These are phyloP conservation scores for Dryobates pubescens DNA, from an alignment of 2,797 vertebrate genomes.

Conservation along the genomic window DNA sequence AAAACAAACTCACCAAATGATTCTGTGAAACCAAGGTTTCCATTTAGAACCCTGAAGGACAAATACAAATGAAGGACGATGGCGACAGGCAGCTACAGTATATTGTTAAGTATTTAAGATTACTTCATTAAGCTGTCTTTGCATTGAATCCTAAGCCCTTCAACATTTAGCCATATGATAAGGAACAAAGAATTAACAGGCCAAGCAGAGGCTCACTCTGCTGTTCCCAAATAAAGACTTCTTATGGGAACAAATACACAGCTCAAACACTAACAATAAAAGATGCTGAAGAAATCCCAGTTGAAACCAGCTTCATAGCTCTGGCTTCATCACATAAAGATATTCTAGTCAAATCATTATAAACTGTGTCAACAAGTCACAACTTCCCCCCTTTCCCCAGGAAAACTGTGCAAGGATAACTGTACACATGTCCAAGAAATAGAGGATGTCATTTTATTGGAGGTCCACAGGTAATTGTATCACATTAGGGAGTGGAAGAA, in stretches of 20 bases:
- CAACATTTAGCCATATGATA: neutral
- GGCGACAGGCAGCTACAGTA: neutral
- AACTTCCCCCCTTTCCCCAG: neutral
- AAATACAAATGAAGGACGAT: neutral
- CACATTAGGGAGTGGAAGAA: conserved; percentile 67
- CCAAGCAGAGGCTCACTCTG: neutral
- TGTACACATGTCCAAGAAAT: conserved; percentile 45
- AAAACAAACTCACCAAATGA: neutral
- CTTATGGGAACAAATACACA: neutral
- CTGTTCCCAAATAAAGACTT: neutral
- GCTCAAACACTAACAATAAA: neutral
- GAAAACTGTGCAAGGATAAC: conserved; percentile 62
- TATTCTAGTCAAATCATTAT: neutral
- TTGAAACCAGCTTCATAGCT: neutral
- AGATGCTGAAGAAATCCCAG: neutral
- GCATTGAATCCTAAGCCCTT: neutral
- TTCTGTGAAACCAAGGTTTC: neutral
- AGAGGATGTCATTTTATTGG: conserved; percentile 78
- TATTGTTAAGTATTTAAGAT: neutral
- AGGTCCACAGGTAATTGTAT: conserved; percentile 69
- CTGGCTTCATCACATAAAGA: neutral
- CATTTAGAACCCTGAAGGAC: neutral
- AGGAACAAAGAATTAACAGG: neutral
- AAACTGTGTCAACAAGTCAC: neutral
- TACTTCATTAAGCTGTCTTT: neutral